These are phyloP conservation scores for Columba livia DNA, from an alignment of 2,113 vertebrate species.

Conservation along the genomic window DNA sequence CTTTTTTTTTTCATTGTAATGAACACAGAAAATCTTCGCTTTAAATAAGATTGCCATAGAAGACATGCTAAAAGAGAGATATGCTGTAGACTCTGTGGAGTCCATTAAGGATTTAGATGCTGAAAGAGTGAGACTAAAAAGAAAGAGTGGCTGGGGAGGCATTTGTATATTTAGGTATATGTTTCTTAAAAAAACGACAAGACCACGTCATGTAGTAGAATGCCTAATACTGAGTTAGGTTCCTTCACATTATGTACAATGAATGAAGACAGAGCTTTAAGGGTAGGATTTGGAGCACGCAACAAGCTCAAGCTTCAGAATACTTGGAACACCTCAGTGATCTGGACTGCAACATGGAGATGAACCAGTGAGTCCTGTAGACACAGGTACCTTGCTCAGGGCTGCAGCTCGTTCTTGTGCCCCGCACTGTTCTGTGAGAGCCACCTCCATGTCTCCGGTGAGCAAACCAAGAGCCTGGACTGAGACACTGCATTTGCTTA, in stretches of 20 bases:
- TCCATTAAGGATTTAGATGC: background rate
- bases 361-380: background rate
- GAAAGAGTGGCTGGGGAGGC: background rate
- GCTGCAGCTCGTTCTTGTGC: background rate
- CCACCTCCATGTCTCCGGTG: background rate
- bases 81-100: background rate
- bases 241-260: background rate
- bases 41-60: background rate
- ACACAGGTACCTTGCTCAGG: background rate
- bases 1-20: background rate
- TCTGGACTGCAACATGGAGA: background rate
- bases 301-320: background rate
- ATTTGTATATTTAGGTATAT: background rate
- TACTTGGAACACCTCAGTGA: background rate
- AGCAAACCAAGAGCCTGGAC: background rate
- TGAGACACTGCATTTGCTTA: background rate
- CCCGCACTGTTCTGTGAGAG: background rate
- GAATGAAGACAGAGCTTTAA: background rate
- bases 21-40: background rate
- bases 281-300: background rate
- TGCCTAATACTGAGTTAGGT: background rate
- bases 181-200: background rate
- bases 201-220: background rate
- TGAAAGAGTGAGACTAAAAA: background rate
- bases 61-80: background rate